Percentiles rank a stretch among this genome's conserved stretches.
Conservation (phyloP, 2,797 vertebrate genomes). For the Rachycentron canadum region DNA sequence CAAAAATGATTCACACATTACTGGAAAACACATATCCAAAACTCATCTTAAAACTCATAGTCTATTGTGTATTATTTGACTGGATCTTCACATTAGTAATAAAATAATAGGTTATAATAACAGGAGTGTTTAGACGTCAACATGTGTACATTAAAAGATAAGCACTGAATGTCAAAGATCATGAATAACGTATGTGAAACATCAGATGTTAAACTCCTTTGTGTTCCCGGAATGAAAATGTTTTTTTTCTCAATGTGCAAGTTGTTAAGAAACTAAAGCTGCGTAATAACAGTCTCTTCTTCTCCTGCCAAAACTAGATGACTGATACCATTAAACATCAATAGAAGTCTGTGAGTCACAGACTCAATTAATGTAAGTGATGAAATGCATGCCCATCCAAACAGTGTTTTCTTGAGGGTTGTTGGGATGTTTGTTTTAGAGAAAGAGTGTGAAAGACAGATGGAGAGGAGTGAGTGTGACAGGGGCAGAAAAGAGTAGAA, state of each 20-base stretch:
- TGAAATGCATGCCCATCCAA: constrained; percentile 69
- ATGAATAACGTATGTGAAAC: constrained; percentile 11
- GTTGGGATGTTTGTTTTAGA: constrained; percentile 71
- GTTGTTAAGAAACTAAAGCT: constrained; percentile 72
- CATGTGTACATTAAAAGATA: constrained; percentile 8
- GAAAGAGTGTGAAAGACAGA: constrained; percentile 58
- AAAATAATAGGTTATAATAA: too few relatives aligned
- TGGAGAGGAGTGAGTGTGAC: constrained; percentile 43
- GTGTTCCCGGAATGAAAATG: constrained; percentile 66
- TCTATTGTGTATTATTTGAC: background rate
- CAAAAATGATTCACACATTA: constrained; percentile 32
- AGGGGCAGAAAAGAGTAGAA: constrained; percentile 25
- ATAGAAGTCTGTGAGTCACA: constrained; percentile 75
- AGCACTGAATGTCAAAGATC: background rate
- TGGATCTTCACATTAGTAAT: constrained; percentile 3
- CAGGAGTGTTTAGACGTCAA: background rate
- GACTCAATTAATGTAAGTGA: constrained; percentile 71
- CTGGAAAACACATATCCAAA: constrained; percentile 7
- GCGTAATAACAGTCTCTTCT: constrained; percentile 63
- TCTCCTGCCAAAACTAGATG: constrained; percentile 70
- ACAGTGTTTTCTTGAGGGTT: constrained; percentile 66
- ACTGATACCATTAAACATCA: constrained; percentile 78
- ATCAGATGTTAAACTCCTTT: constrained; percentile 45
- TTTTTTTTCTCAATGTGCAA: constrained; percentile 69
- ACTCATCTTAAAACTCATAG: background rate